These are phyloP conservation scores for Tyria jacobaeae DNA, from an alignment of 2,888 invertebrate species.

Conservation along the genomic window DNA sequence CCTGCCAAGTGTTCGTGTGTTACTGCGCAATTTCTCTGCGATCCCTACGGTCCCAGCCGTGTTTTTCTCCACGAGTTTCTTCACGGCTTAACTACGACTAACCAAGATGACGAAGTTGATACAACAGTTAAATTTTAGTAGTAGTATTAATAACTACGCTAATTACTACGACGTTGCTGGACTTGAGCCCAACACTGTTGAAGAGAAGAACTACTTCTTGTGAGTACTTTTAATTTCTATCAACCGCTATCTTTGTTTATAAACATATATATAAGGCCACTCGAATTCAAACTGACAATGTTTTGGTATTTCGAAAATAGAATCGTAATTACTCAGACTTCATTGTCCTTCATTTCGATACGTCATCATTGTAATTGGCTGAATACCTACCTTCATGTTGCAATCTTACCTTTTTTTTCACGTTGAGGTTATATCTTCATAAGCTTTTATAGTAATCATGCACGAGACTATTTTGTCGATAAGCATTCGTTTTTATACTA, in stretches of 20 bases:
- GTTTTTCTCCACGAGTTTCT: constrained; percentile 70
- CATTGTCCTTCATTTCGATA: constrained; percentile 49
- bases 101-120: constrained; percentile 84
- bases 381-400: constrained; percentile 51
- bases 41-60: constrained; percentile 74
- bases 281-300: constrained; percentile 6
- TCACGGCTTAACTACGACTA: constrained; percentile 82
- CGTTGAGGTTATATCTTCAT: constrained; percentile 21
- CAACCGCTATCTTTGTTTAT: constrained; percentile 22
- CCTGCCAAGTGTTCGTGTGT: constrained; percentile 56
- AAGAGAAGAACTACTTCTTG: constrained; percentile 69
- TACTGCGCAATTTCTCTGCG: constrained; percentile 68
- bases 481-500: background rate
- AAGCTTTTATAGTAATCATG: constrained; percentile 7
- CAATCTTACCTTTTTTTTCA: constrained; percentile 45
- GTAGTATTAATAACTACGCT: constrained; percentile 77
- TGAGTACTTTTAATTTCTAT: constrained; percentile 58
- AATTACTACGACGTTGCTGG: constrained; percentile 74
- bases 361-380: constrained; percentile 52
- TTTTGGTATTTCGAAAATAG: constrained; percentile 19
- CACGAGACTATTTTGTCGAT: constrained; percentile 10
- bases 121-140: constrained; percentile 85
- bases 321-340: constrained; percentile 31
- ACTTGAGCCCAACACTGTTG: constrained; percentile 61
- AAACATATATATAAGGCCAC: constrained; percentile 17